These are phyloP conservation scores for Acronicta leporina DNA, from an alignment of 2,888 invertebrate species.

Conservation along the genomic window DNA sequence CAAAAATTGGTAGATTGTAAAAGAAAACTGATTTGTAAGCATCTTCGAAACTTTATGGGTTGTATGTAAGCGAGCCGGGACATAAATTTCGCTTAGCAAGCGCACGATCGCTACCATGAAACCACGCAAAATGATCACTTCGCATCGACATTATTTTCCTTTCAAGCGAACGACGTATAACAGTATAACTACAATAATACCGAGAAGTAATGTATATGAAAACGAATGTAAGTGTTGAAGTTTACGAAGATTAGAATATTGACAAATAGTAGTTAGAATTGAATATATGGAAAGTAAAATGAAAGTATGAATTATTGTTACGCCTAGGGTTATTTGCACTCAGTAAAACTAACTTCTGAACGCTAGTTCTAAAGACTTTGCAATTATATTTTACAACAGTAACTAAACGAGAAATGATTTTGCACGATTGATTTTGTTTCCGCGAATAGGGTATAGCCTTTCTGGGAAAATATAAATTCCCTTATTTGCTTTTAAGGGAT, in stretches of 20 bases:
- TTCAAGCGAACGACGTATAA: conserved; percentile 6
- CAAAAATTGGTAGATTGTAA: conserved; percentile 41
- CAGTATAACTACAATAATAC: conserved; percentile 1
- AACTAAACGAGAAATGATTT: conserved; percentile 8
- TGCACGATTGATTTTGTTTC: neutral
- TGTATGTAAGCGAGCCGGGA: conserved; percentile 35
- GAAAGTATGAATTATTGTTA: conserved; percentile 25
- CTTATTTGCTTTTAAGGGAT: neutral
- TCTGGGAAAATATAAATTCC: neutral
- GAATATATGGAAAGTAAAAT: conserved; percentile 20
- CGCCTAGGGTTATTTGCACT: conserved; percentile 2
- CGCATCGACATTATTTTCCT: conserved; percentile 7
- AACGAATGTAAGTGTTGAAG: conserved; percentile 10
- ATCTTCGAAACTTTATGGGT: conserved; percentile 55
- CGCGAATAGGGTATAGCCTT: neutral
- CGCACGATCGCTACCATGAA: conserved; percentile 49
- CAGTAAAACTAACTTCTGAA: conserved; percentile 12
- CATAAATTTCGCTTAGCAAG: conserved; percentile 58
- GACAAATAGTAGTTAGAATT: conserved; percentile 15
- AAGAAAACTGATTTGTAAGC: conserved; percentile 57
- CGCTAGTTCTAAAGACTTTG: conserved; percentile 10
- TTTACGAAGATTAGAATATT: conserved; percentile 35
- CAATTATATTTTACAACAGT: conserved; percentile 17
- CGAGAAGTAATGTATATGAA: conserved; percentile 7
- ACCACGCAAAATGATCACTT: conserved; percentile 36